phyloP scores from a whole-genome alignment of 2,797 vertebrate species.

The Novumbra hubbsi region DNA sequence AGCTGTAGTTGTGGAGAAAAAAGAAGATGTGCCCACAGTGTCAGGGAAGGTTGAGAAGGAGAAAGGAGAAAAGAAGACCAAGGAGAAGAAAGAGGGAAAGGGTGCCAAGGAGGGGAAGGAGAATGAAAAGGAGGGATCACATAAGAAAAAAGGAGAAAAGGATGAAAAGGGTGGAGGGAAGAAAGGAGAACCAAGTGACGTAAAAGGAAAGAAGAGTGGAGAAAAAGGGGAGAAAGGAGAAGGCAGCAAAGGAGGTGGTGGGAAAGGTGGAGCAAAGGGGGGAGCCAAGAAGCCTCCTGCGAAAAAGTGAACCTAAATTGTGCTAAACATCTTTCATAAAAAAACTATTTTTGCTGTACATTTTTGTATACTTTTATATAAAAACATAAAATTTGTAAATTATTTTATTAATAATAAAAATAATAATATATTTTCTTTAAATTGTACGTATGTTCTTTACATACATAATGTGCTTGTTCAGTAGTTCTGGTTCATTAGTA shows the following conservation, averaged over 20 bases:
- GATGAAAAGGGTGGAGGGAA: constrained; percentile 52
- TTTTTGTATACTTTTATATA: constrained; percentile 39
- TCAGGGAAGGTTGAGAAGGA: constrained; percentile 82
- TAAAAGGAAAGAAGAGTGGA: constrained; percentile 42
- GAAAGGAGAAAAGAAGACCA: constrained; percentile 74
- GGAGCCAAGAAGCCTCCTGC: constrained; percentile 61
- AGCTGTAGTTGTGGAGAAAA: constrained; percentile 67
- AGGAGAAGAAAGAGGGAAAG: constrained; percentile 74
- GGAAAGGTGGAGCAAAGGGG: constrained; percentile 61
- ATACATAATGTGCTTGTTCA: background rate
- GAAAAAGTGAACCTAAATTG: constrained; percentile 65
- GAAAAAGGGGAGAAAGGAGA: constrained; percentile 44
- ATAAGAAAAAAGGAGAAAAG: constrained; percentile 61
- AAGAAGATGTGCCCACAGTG: constrained; percentile 71
- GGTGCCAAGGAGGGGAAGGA: constrained; percentile 64
- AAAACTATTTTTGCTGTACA: constrained; percentile 25
- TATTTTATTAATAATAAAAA: constrained; percentile 44
- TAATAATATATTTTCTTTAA: constrained; percentile 1
- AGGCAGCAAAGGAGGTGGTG: constrained; percentile 37
- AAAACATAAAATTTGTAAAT: constrained; percentile 45
- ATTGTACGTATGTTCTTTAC: background rate
- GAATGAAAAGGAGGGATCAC: constrained; percentile 51
- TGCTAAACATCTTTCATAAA: constrained; percentile 30
- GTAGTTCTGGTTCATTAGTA: background rate
- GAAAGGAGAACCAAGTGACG: constrained; percentile 46